Evolutionary conservation across 2,888 invertebrate genomes (phyloP), one percentile per base, ranked within the genome.

Genomic region (Microchrysa polita): DNA sequence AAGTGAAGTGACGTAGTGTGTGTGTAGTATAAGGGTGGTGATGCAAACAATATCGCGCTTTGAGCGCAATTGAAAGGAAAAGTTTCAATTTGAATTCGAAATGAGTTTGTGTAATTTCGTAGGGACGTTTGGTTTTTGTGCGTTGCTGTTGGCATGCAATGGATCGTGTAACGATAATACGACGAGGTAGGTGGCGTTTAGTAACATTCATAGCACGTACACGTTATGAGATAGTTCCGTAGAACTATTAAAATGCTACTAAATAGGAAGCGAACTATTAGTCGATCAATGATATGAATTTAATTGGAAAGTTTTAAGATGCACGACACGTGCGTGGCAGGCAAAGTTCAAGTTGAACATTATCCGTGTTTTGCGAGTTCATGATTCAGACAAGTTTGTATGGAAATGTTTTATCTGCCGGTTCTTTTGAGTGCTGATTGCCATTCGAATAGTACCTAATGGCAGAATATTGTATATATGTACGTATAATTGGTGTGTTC

Each of bases 161-260:
- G 65, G 65, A 65, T 12, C 44, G 10, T 44, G 16, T 10, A 16
- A 48, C 23, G 23, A 65, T 34, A 34, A 5, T 40, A 18, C 12
- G 2, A 16, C n/a, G 14, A 65, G 65, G 65, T 65, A 48, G 22
- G 65, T 23, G n/a, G 22, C 12, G 20, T 12, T 4, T 18, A 0
- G 14, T n/a, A 5, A 12, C 20, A 65, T 65, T 65, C 65, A 5
- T 1, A 22, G 44, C 65, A 65, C 65, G 65, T 61, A n/a, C 27
- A 7, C 5, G 14, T 61, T 40, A n/a, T 40, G 20, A 61, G 44
- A 65, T 44, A 14, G 9, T 65, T 65, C 14, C 12, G 20, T 44
- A 12, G 18, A 65, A 44, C 18, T 20, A 44, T 48, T 65, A 48
- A 42, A 42, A 9, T 20, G 4, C 0, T 7, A 65, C 44, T 22